A percentile compares a stretch with the other conserved stretches of the same genome.
Evolutionary conservation across 2,797 vertebrate species (phyloP).

Genomic region (Parotocinclus haroldoi): DNA sequence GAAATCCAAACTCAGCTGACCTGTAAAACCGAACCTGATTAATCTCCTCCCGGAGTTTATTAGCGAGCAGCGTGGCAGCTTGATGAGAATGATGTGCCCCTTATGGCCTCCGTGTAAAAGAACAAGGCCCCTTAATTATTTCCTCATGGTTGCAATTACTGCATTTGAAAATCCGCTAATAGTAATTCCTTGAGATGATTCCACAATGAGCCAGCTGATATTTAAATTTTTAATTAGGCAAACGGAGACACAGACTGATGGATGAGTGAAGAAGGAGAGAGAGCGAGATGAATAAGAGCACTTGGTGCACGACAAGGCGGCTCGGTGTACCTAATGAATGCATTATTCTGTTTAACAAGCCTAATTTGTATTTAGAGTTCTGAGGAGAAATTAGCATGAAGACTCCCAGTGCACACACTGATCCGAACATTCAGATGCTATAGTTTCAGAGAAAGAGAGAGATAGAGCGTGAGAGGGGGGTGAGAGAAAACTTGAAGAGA

Average conservation of each 20-base stretch:
- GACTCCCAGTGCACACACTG: slow-evolving; percentile 54
- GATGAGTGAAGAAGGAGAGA: slow-evolving; percentile 34
- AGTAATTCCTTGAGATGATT: slow-evolving; percentile 57
- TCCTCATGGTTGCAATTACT: slow-evolving; percentile 63
- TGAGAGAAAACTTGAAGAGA: too few relatives aligned
- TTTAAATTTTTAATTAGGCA: slow-evolving; percentile 58
- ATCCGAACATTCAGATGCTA: slow-evolving; percentile 52
- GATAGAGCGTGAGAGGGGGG: too few relatives aligned
- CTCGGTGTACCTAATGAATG: slow-evolving; percentile 56
- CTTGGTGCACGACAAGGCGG: slow-evolving; percentile 50
- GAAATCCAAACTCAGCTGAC: too few relatives aligned
- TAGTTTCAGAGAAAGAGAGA: slow-evolving; percentile 38
- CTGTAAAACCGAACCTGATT: too few relatives aligned
- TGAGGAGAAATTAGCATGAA: slow-evolving; percentile 57
- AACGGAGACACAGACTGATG: slow-evolving; percentile 47
- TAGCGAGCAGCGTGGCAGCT: slow-evolving; percentile 26
- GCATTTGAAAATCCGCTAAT: slow-evolving; percentile 58
- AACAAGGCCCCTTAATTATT: slow-evolving; percentile 58
- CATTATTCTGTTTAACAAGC: slow-evolving; percentile 60
- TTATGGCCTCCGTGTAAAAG: slow-evolving; percentile 38
- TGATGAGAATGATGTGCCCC: slow-evolving; percentile 49
- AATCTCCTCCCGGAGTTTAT: too few relatives aligned
- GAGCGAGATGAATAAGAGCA: slow-evolving; percentile 44
- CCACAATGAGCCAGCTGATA: slow-evolving; percentile 51
- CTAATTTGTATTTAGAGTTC: slow-evolving; percentile 64